Conservation (phyloP, 2,113 vertebrate genomes). For the Meriones unguiculatus region DNA sequence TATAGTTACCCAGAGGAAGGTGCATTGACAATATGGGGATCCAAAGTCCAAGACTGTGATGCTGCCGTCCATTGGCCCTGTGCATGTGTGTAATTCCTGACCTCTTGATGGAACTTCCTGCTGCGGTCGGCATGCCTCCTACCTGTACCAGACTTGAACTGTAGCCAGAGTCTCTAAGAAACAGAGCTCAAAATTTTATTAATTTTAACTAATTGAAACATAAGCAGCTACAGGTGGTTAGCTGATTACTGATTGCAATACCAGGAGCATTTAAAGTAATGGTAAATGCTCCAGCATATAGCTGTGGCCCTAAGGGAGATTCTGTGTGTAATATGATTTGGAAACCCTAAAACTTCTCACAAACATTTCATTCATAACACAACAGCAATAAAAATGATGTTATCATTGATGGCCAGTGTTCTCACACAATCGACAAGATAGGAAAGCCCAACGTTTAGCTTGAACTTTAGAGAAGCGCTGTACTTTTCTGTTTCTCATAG, state of each 20-base stretch:
- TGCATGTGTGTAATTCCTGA: neutral
- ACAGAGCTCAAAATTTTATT: slow-evolving; percentile 12
- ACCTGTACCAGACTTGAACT: neutral
- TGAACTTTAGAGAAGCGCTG: neutral
- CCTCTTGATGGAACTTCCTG: neutral
- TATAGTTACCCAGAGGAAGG: neutral
- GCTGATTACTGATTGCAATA: neutral
- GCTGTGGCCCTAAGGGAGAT: neutral
- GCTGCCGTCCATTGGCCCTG: neutral
- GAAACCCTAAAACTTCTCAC: neutral
- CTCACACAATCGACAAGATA: neutral
- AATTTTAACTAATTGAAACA: slow-evolving; percentile 34
- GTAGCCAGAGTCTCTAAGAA: neutral
- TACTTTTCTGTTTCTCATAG: slow-evolving; percentile 18
- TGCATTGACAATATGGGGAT: neutral
- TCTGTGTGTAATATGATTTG: neutral
- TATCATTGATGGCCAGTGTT: neutral
- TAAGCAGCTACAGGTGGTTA: neutral
- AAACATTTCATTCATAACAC: neutral
- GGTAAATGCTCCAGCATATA: neutral
- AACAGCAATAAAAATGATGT: neutral
- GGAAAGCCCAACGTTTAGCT: neutral
- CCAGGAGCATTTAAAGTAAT: neutral
- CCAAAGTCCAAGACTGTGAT: neutral
- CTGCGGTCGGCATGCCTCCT: neutral